Evolutionary conservation across 2,888 invertebrate species (phyloP).

Genomic region (Heliconius ismenius): DNA sequence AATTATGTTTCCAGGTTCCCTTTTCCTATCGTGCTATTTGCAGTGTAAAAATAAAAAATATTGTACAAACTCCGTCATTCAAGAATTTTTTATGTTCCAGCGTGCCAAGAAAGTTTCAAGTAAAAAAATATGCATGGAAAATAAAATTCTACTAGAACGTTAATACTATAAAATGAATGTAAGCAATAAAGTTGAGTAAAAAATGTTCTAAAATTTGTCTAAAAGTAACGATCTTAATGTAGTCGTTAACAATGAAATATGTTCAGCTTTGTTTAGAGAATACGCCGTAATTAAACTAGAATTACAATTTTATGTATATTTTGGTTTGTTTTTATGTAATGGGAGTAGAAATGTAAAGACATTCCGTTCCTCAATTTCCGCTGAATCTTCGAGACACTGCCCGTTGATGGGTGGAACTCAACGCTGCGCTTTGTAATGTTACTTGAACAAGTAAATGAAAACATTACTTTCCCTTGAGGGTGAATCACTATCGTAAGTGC

Average conservation of each 20-base stretch:
- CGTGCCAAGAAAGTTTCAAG: not conserved
- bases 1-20: too few relatives aligned
- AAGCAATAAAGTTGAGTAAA: slow-evolving; percentile 37
- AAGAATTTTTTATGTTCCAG: not conserved
- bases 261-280: slow-evolving; percentile 35
- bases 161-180: slow-evolving; percentile 4
- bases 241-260: slow-evolving; percentile 42
- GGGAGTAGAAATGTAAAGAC: not conserved
- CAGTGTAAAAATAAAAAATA: too few relatives aligned
- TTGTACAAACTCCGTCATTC: too few relatives aligned
- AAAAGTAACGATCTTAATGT: slow-evolving; percentile 42
- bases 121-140: not conserved
- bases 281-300: slow-evolving; percentile 31
- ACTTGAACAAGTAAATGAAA: too few relatives aligned
- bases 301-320: slow-evolving; percentile 16
- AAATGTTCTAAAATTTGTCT: slow-evolving; percentile 42
- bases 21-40: too few relatives aligned
- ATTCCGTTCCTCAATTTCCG: not conserved
- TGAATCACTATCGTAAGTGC: not conserved
- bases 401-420: too few relatives aligned
- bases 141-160: not conserved
- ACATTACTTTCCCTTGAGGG: not conserved
- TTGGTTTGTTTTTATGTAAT: slow-evolving; percentile 7
- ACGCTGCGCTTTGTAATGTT: too few relatives aligned
- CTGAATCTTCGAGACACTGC: too few relatives aligned